These are phyloP conservation scores for Peromyscus maniculatus DNA, from an alignment of 2,113 vertebrate genomes.

Conservation along the genomic window DNA sequence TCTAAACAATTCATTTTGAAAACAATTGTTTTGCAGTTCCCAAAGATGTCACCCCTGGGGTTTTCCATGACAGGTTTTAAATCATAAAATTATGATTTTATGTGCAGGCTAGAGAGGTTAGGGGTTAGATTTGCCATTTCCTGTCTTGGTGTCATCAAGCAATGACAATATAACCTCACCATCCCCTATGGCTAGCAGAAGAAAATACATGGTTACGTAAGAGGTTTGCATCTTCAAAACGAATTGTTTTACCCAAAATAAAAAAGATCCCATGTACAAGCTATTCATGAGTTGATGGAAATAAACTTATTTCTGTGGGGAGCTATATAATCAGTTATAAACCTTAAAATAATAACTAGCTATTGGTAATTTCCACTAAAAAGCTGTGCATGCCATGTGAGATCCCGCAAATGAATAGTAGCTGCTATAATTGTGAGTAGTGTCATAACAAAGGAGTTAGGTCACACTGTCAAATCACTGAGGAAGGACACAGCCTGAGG, in stretches of 20 bases:
- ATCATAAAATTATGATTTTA: constrained; percentile 47
- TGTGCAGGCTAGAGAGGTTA: constrained; percentile 27
- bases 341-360: constrained; percentile 1
- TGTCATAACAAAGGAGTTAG: constrained; percentile 29
- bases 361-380: constrained; percentile 48
- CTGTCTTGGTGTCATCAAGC: constrained; percentile 13
- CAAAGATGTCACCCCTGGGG: constrained; percentile 50
- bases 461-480: constrained; percentile 31
- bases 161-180: constrained; percentile 44
- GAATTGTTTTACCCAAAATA: constrained; percentile 56
- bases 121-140: constrained; percentile 47
- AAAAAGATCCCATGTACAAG: background rate
- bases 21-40: constrained; percentile 73
- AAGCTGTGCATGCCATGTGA: background rate
- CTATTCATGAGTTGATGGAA: background rate
- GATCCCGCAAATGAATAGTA: constrained; percentile 1
- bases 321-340: background rate
- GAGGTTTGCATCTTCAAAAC: background rate
- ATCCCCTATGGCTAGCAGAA: constrained; percentile 29
- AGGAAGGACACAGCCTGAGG: background rate
- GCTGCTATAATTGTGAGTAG: background rate
- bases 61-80: constrained; percentile 62
- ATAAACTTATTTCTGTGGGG: background rate
- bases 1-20: constrained; percentile 74
- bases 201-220: constrained; percentile 9